Base-by-base conservation (phyloP, 2,797 vertebrate genomes). In the Botia almorhae region DNA sequence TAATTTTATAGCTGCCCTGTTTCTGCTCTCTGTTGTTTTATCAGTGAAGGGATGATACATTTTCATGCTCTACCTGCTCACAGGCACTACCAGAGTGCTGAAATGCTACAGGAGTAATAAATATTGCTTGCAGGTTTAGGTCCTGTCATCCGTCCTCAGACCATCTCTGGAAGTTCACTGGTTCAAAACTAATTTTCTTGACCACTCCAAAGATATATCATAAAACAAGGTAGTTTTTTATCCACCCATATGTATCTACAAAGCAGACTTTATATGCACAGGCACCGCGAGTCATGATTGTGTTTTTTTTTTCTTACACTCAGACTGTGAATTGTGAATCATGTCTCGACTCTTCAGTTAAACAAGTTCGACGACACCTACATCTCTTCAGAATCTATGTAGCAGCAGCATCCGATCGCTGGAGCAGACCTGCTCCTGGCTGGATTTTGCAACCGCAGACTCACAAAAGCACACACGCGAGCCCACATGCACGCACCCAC, bases 71-170 rank as follows among this genome's bases (percentile, higher is more conserved):
- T 83, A 93, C 90, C 92, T 93, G 91, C 90, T 91, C 88, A 83
- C 90, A 89, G 91, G 89, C 85, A 91, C 90, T 93, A 90, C 89
- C 91, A 91, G 90, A 91, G 87, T 85, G 2, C 85, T 83, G 89
- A 87, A 89, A 92, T 87, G 86, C 89, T 89, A 93, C 86, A 88
- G 87, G 82, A n/a, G 87, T 84, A 89, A 91, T 93, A 93, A 93
- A 93, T 89, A 92, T 84, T 88, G 55, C 60, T 33, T 74, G 55
- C 69, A 76, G 69, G 29, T 81, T 64, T 68, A 78, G 76, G 43
- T 65, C 56, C 64, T 70, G 78, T 82, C 84, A 81, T 81, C n/a
- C 0, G 43, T 46, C 43, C 11, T 46, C 43, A 11, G 43, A 11
- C 43, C 21, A 10, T 63, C 55, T 60, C 81, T 58, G 26, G 36